phyloP scores from a whole-genome alignment of 1,140 invertebrate genomes.

The Physella acuta region DNA sequence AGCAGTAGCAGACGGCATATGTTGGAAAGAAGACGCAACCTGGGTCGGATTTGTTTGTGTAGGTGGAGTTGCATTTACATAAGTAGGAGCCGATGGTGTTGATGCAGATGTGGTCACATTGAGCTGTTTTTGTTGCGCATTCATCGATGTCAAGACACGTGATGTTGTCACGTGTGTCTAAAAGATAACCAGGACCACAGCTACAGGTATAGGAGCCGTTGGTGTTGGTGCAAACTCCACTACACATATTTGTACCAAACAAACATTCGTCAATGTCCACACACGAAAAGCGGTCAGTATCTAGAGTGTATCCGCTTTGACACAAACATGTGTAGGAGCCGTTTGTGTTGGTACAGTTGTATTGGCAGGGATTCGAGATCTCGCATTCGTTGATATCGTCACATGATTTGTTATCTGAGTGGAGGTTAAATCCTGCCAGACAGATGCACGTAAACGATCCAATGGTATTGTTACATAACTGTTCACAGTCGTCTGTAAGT shows the following conservation, averaged over 20 bases:
- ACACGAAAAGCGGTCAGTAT: not conserved
- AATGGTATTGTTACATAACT: not conserved
- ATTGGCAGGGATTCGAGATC: not conserved
- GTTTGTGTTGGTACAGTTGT: not conserved
- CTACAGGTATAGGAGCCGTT: slow-evolving; percentile 29
- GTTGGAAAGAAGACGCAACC: no score
- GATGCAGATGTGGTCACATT: not conserved
- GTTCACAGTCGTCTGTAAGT: not conserved
- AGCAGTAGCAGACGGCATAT: no score
- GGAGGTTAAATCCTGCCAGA: not conserved
- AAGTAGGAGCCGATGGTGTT: not conserved
- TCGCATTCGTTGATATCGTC: slow-evolving; percentile 5
- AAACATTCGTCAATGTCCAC: not conserved
- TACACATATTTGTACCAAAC: not conserved
- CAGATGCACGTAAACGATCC: not conserved
- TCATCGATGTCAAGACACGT: not conserved
- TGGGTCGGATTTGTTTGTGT: no score
- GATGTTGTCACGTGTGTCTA: not conserved
- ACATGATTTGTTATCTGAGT: not conserved
- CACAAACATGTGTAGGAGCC: not conserved
- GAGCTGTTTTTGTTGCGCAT: not conserved
- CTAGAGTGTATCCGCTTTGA: not conserved
- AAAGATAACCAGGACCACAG: slow-evolving; percentile 29
- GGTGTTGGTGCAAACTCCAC: not conserved
- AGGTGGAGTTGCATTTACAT: no score